Evolutionary conservation across 2,113 vertebrate genomes (phyloP), one percentile per base, ranked within the genome.

Genomic region (Spermophilus dauricus): DNA sequence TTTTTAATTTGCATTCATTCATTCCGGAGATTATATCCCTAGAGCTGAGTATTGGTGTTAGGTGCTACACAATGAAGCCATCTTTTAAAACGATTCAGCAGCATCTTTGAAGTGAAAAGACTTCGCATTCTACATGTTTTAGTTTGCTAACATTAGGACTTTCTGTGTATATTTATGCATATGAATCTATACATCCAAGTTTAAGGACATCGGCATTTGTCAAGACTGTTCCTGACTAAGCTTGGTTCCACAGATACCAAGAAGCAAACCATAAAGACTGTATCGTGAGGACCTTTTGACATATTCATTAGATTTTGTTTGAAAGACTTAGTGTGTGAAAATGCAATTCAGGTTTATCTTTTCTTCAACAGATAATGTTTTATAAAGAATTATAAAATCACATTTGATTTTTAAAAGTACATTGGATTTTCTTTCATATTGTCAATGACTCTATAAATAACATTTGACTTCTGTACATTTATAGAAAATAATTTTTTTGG

Each of bases 401-500:
- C 37, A 78, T 24, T 58, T 96, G 8, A 7, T 91, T 93, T 85
- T 91, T 48, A 61, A 73, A 76, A 90, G 26, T 69, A 53, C 22
- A 34, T 12, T 8, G 37, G 20, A 24, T 45, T 70, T 45, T 48
- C 87, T 72, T 89, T 58, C 12, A 83, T 12, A 56, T 7, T 30
- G 9, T 6, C 34, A 45, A 14, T 83, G 7, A 39, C 20, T 86
- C 8, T 51, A 48, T 73, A 16, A 45, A 28, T 58, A 42, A 67
- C 20, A 78, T 73, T 90, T 89, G 37, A 72, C 77, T 93, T 93
- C 32, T 76, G 6, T 58, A 89, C 30, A 78, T 82, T 73, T 83
- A 12, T 83, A 82, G 12, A 76, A 94, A 89, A 63, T 48, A 85
- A 28, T 67, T 67, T 82, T 95, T 89, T 96, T 86, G 69, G 51